Conservation (phyloP, 1,140 invertebrate genomes). For the Drosophila mauritiana region DNA sequence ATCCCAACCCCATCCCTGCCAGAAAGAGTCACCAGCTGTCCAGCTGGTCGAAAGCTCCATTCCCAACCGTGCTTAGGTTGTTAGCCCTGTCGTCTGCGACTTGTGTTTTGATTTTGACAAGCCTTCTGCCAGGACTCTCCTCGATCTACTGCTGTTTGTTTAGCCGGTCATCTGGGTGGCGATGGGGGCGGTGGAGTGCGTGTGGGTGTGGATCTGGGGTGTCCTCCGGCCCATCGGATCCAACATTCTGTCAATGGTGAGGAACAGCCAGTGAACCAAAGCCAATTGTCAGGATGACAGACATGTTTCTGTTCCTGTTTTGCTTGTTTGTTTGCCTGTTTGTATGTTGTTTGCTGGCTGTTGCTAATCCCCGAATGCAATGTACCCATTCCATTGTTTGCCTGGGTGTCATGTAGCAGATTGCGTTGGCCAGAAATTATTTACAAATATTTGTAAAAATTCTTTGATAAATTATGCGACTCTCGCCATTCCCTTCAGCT, state of each 20-base stretch:
- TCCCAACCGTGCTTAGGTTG: constrained; percentile 43
- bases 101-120: constrained; percentile 75
- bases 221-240: neutral
- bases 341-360: constrained; percentile 46
- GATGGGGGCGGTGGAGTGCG: no score
- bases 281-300: constrained; percentile 78
- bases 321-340: constrained; percentile 45
- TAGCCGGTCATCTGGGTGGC: constrained; percentile 36
- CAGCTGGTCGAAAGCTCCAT: constrained; percentile 32
- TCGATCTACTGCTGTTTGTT: constrained; percentile 41
- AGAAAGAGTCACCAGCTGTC: constrained; percentile 39
- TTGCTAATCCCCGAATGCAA: constrained; percentile 66
- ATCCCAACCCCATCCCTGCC: neutral
- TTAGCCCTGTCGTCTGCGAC: constrained; percentile 71
- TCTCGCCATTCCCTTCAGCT: constrained; percentile 1
- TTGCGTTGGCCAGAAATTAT: constrained; percentile 70
- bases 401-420: constrained; percentile 65
- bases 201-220: no score
- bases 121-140: constrained; percentile 22
- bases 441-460: constrained; percentile 80
- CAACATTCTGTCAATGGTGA: constrained; percentile 36
- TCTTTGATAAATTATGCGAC: constrained; percentile 69
- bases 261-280: constrained; percentile 47
- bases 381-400: constrained; percentile 8
- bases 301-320: constrained; percentile 60